These are phyloP conservation scores for Hydrochoerus hydrochaeris DNA, from an alignment of 2,113 vertebrate species.

Conservation along the genomic window DNA sequence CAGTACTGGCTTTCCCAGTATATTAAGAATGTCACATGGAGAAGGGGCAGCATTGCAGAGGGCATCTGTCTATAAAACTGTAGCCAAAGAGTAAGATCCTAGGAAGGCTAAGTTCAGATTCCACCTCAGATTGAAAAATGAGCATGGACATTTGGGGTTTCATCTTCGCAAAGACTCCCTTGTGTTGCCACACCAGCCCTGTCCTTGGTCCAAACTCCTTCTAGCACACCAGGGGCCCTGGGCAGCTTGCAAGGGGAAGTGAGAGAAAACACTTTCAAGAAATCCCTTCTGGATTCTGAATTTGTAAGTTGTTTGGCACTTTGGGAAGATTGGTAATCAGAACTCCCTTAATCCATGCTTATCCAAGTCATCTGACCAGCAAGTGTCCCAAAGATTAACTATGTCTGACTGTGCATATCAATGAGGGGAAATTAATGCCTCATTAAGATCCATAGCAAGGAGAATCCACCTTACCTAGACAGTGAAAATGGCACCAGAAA, in stretches of 20 bases:
- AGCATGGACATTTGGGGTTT: fast-evolving
- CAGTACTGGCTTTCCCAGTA: not conserved
- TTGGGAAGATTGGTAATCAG: constrained; percentile 60
- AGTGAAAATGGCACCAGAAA: not conserved
- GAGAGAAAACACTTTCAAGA: not conserved
- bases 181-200: fast-evolving
- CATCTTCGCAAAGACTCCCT: not conserved
- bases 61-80: not conserved
- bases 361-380: constrained; percentile 74
- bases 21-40: not conserved
- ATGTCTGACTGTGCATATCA: constrained; percentile 83
- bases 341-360: constrained; percentile 76
- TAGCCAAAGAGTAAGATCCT: not conserved
- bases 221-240: fast-evolving
- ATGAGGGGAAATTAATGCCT: constrained; percentile 78
- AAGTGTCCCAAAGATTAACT: constrained; percentile 81
- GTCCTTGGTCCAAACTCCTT: not conserved
- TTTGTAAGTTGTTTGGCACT: constrained; percentile 46
- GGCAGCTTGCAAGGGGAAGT: not conserved
- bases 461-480: constrained; percentile 58
- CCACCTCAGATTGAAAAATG: not conserved
- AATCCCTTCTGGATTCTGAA: not conserved
- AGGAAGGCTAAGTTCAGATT: not conserved
- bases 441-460: constrained; percentile 63
- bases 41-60: fast-evolving